Base-by-base conservation (phyloP, 2,797 vertebrate species). In the Simalia tracyae region DNA sequence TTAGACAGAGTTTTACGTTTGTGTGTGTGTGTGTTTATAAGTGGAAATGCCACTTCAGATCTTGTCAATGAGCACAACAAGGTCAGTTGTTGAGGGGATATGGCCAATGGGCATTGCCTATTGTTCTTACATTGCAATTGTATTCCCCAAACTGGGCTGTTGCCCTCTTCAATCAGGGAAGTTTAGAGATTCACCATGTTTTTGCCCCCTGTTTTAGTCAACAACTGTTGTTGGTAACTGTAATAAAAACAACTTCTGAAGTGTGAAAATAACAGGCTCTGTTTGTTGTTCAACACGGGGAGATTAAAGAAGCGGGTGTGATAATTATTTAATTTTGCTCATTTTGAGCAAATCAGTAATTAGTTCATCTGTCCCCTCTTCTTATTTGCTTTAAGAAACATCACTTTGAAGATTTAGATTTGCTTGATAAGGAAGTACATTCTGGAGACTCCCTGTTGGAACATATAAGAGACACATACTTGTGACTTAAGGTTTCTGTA, bases 251-350 rank as follows among this genome's bases (percentile, higher is more conserved):
- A 95, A 94, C 96, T 94, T 95, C 92, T 94, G 87, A 97, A 95
- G 95, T 96, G 95, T 97, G 96, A 97, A 96, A 97, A 96, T 93
- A 97, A 95, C 95, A 95, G 63, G 92, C 93, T 96, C 93, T 94
- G 66, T 96, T 96, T 97, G 93, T 94, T 94, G 96, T 95, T 96
- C 93, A 95, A 93, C 95, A 93, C 17, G 63, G 92, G 88, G 87
- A 96, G 93, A 96, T 96, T 96, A 96, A 96, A 96, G 95, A 90
- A 92, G 93, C 72, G 89, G 88, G 90, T 91, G 94, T 95, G 96
- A 97, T 95, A 93, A 95, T 96, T 96, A 96, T 94, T 91, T 95
- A 95, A 95, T 95, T 96, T 97, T 96, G 87, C 92, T 96, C 95
- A 89, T 95, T 95, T 95, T 95, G 95, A 96, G 91, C 91, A 92